Percentiles rank a stretch among this genome's conserved stretches.
These are phyloP conservation scores for Saccopteryx bilineata DNA, from an alignment of 2,113 vertebrate genomes.

Conservation along the genomic window DNA sequence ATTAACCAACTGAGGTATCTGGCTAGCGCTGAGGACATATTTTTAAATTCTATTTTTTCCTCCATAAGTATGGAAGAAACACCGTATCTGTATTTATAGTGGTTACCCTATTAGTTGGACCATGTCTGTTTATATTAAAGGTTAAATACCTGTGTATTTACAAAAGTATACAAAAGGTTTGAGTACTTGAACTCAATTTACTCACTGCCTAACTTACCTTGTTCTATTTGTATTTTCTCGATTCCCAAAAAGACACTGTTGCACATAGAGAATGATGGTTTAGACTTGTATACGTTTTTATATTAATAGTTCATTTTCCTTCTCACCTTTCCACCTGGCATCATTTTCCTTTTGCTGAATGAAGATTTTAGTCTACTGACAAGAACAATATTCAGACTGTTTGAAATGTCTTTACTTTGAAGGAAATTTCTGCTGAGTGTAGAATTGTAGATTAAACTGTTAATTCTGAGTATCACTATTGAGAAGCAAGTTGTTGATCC, in stretches of 20 bases:
- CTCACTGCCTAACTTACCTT: not conserved
- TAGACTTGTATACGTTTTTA: not conserved
- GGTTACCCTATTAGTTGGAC: not conserved
- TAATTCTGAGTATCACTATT: not conserved
- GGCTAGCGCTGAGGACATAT: no score
- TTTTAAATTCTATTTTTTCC: not conserved
- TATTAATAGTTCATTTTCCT: not conserved
- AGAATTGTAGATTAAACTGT: not conserved
- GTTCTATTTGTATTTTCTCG: not conserved
- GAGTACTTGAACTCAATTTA: not conserved
- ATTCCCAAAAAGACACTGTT: not conserved
- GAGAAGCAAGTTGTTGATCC: not conserved
- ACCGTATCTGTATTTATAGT: not conserved
- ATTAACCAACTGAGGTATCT: no score
- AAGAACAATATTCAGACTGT: not conserved
- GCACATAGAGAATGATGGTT: not conserved
- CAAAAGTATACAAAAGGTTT: not conserved
- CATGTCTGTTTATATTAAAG: not conserved
- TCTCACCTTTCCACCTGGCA: not conserved
- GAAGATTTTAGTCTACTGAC: not conserved
- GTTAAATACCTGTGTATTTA: not conserved
- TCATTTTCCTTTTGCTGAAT: not conserved
- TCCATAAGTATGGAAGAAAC: not conserved
- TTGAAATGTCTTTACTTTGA: not conserved
- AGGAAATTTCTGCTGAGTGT: not conserved